A percentile compares a stretch with the other conserved stretches of the same genome.
These are phyloP conservation scores for Leptinotarsa defecta DNA, from an alignment of 1,140 invertebrate genomes.

Conservation along the genomic window DNA sequence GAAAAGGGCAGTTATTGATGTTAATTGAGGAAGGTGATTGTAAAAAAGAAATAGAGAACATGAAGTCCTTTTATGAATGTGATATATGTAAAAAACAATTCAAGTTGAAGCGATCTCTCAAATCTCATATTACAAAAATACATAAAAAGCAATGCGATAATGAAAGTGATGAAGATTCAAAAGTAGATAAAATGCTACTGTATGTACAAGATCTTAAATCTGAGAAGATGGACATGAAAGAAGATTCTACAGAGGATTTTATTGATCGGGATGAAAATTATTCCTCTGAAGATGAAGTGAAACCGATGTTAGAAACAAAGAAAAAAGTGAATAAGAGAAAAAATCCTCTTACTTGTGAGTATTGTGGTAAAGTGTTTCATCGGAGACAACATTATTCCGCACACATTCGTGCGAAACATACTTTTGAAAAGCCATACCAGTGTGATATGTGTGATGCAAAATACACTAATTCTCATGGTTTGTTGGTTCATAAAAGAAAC, in stretches of 20 bases:
- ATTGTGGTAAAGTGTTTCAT: slow-evolving; percentile 42
- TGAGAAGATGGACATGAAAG: slow-evolving; percentile 12
- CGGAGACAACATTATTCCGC: slow-evolving; percentile 39
- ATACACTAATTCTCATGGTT: slow-evolving; percentile 38
- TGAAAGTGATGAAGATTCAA: too few species aligned
- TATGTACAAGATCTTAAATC: slow-evolving; percentile 13
- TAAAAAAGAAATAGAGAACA: slow-evolving; percentile 11
- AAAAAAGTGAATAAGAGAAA: slow-evolving; percentile 32
- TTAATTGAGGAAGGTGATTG: slow-evolving; percentile 15
- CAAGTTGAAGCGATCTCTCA: slow-evolving; percentile 33
- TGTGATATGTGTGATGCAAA: slow-evolving; percentile 40
- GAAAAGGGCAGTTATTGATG: slow-evolving; percentile 26
- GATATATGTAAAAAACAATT: slow-evolving; percentile 37
- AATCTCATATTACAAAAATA: slow-evolving; percentile 35
- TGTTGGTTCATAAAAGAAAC: slow-evolving; percentile 40
- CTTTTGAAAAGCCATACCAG: slow-evolving; percentile 44
- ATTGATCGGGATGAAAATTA: slow-evolving; percentile 14
- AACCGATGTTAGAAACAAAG: slow-evolving; percentile 3
- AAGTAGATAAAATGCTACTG: background rate
- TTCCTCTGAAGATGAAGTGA: slow-evolving; percentile 27
- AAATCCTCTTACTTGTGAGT: slow-evolving; percentile 37
- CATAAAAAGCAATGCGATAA: slow-evolving; percentile 25
- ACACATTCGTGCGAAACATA: slow-evolving; percentile 41
- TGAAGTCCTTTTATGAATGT: slow-evolving; percentile 26
- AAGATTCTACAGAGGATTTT: background rate